Evolutionary conservation across 2,888 invertebrate genomes (phyloP).

Genomic region (Platypus cylindrus): DNA sequence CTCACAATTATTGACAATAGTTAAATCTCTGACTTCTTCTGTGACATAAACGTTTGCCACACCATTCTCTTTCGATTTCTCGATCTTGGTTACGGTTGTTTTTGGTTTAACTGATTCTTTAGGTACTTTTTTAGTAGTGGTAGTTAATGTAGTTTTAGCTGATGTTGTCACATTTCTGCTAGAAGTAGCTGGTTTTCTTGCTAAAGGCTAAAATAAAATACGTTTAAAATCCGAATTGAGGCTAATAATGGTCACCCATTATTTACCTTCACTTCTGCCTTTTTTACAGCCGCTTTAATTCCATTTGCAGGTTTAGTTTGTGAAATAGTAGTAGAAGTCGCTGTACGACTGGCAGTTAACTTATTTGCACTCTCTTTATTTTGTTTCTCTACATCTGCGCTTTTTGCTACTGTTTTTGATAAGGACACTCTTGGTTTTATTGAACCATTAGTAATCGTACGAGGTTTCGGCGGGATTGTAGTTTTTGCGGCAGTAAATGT

Average conservation of each 20-base stretch:
- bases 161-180: conserved; percentile 15
- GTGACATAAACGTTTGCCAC: conserved; percentile 21
- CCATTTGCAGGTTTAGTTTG: conserved; percentile 18
- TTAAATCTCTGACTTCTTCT: conserved; percentile 23
- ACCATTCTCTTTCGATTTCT: conserved; percentile 29
- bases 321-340: conserved; percentile 21
- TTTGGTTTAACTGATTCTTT: conserved; percentile 20
- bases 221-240: conserved; percentile 1
- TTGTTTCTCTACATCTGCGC: conserved; percentile 40
- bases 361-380: conserved; percentile 59
- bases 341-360: conserved; percentile 33
- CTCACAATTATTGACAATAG: conserved; percentile 19
- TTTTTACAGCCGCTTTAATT: conserved; percentile 23
- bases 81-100: conserved; percentile 25
- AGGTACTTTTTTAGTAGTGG: conserved; percentile 25
- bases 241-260: not conserved
- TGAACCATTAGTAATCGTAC: conserved; percentile 18
- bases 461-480: conserved; percentile 16
- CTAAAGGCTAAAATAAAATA: conserved; percentile 15
- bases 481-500: conserved; percentile 11
- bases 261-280: conserved; percentile 27
- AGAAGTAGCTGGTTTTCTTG: conserved; percentile 15
- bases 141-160: conserved; percentile 30
- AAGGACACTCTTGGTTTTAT: conserved; percentile 22
- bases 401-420: conserved; percentile 22